Base-by-base conservation (phyloP, 1,140 invertebrate species). In the Periplaneta americana region DNA sequence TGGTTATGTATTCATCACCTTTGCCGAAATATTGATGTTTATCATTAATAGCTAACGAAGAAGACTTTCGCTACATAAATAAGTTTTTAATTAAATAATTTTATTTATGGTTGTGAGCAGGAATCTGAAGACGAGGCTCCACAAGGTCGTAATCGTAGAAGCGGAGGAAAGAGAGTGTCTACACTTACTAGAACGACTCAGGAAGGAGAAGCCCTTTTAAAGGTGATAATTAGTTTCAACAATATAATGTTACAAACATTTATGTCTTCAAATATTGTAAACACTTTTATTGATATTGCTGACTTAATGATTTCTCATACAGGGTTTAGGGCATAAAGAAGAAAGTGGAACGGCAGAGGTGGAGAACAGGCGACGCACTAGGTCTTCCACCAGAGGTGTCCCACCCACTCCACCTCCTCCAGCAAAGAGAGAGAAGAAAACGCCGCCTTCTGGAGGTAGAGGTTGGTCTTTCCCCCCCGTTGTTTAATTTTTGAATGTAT, bases 151-250 rank as follows among this genome's bases (percentile, higher is more conserved):
- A 88, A 39, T 35, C 77, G 87, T 86, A 86, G 89, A 34, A 84
- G 85, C 57, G 85, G 86, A 15, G 85, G 86, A 6, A 91, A 90
- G 84, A 89, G 89, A 80, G 85, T 90, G 11, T 88, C 90, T n/a
- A 89, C 88, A 48, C 83, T 90, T 1, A 88, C 90, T 82, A 87
- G 87, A 80, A 88, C 87, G 11, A 86, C 88, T n/a, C 88, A 89
- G 80, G 89, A 90, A 84, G 88, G 89, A 32, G 88, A 90, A 85
- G 86, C 84, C n/a, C 87, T 90, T 15, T 84, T 88, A 33, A 90
- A 90, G 87, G 90, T 90, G 75, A 2, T 4, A 15, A 9, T 18
- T 9, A 48, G 13, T 48, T 48, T 4, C 5, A 48, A 18, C 15
- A 15, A 48, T 8, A 48, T 15, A 48, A 15, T 48, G 39, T 18